Evolutionary conservation across 2,888 invertebrate species (phyloP).

Genomic region (Onchidella celtica): DNA sequence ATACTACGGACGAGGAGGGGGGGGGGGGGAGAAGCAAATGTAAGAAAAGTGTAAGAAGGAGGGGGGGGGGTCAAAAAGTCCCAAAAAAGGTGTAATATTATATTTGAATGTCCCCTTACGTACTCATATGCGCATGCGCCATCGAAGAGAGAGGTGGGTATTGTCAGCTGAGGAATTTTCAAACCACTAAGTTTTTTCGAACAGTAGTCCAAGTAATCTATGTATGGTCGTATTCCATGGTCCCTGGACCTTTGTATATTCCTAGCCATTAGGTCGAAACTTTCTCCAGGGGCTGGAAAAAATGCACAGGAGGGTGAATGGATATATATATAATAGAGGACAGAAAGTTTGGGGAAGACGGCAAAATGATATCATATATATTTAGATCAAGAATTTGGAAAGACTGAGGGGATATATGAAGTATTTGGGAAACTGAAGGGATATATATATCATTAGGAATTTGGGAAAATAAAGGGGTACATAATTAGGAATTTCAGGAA

Average conservation of each 20-base stretch:
- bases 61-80: no score
- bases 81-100: no score
- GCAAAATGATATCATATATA: background rate
- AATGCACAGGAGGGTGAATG: background rate
- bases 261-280: conserved; percentile 42
- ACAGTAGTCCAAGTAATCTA: conserved; percentile 32
- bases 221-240: conserved; percentile 39
- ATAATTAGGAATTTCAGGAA: no score
- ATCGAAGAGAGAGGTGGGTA: no score
- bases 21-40: no score
- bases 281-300: background rate
- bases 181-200: background rate
- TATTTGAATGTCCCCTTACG: no score
- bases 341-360: background rate
- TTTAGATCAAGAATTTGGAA: background rate
- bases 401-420: background rate
- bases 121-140: no score
- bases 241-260: conserved; percentile 48
- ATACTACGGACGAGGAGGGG: no score
- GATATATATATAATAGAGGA: no score
- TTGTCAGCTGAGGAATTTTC: background rate
- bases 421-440: background rate
- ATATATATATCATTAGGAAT: background rate
- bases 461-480: background rate
- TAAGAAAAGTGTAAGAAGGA: no score